Evolutionary conservation across 2,888 invertebrate species (phyloP).

Genomic region (Lagria hirta): DNA sequence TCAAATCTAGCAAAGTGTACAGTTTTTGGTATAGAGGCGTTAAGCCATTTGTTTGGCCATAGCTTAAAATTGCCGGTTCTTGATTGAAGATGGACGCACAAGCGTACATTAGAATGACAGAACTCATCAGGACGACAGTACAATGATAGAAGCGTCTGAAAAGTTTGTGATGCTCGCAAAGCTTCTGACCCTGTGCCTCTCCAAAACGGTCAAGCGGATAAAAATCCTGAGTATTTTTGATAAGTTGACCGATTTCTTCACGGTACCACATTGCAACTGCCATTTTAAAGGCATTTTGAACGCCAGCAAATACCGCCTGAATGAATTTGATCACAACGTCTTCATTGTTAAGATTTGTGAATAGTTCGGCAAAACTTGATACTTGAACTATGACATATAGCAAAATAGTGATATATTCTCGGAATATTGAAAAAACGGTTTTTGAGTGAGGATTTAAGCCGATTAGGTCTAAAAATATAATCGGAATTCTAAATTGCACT

Average conservation of each 20-base stretch:
- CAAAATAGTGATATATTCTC: too few relatives aligned
- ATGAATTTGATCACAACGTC: too few relatives aligned
- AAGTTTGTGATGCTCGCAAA: background rate
- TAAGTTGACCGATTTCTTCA: background rate
- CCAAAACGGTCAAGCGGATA: slow-evolving; percentile 5
- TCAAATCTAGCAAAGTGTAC: slow-evolving; percentile 1
- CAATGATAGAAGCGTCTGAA: slow-evolving; percentile 4
- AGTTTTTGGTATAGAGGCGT: background rate
- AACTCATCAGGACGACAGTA: slow-evolving; percentile 5
- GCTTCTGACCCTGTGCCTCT: background rate
- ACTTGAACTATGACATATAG: too few relatives aligned
- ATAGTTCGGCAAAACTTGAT: too few relatives aligned
- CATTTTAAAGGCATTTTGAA: too few relatives aligned
- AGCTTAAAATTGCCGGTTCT: slow-evolving; percentile 4
- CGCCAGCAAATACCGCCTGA: too few relatives aligned
- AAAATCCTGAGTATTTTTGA: slow-evolving; percentile 2
- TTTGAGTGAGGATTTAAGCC: too few relatives aligned
- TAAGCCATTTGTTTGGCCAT: slow-evolving; percentile 6
- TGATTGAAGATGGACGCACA: slow-evolving; percentile 5
- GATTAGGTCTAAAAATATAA: too few relatives aligned
- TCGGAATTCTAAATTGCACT: too few relatives aligned
- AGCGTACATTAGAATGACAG: slow-evolving; percentile 1
- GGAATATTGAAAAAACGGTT: too few relatives aligned
- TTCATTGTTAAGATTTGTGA: too few relatives aligned
- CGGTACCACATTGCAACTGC: slow-evolving; percentile 1